These are phyloP conservation scores for Labeo calbasu DNA, from an alignment of 2,797 vertebrate genomes.

Conservation along the genomic window DNA sequence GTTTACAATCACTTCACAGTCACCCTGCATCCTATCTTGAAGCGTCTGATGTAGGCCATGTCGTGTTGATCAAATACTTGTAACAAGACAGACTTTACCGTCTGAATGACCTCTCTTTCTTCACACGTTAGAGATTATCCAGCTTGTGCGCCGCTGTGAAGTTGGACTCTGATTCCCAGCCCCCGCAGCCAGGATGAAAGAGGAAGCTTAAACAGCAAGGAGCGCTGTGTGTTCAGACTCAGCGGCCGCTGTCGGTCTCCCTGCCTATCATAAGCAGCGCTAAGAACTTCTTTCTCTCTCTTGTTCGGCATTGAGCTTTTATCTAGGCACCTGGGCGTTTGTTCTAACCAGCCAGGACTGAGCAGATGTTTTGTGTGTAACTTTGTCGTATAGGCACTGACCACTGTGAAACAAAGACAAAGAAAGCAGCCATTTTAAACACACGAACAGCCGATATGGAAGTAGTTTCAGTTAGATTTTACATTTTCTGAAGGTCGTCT, in stretches of 20 bases:
- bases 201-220: conserved; percentile 40
- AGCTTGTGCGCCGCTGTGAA: conserved; percentile 32
- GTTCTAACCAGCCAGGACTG: conserved; percentile 25
- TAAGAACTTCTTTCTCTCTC: conserved; percentile 44
- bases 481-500: neutral
- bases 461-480: neutral
- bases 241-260: conserved; percentile 1
- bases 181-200: conserved; percentile 54
- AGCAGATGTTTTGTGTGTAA: conserved; percentile 41
- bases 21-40: conserved; percentile 5
- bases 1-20: neutral
- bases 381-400: conserved; percentile 12
- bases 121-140: conserved; percentile 45
- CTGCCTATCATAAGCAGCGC: conserved; percentile 29
- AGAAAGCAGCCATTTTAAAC: neutral
- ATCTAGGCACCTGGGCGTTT: conserved; percentile 32
- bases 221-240: conserved; percentile 43
- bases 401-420: conserved; percentile 5
- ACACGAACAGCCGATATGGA: neutral
- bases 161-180: conserved; percentile 43
- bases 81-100: conserved; percentile 5
- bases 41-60: conserved; percentile 17
- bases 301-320: conserved; percentile 29
- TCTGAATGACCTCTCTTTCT: conserved; percentile 44
- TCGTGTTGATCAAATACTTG: neutral